Evolutionary conservation across 2,888 invertebrate species (phyloP), one percentile per base, ranked within the genome.

Genomic region (Lepidochrysops patricia): DNA sequence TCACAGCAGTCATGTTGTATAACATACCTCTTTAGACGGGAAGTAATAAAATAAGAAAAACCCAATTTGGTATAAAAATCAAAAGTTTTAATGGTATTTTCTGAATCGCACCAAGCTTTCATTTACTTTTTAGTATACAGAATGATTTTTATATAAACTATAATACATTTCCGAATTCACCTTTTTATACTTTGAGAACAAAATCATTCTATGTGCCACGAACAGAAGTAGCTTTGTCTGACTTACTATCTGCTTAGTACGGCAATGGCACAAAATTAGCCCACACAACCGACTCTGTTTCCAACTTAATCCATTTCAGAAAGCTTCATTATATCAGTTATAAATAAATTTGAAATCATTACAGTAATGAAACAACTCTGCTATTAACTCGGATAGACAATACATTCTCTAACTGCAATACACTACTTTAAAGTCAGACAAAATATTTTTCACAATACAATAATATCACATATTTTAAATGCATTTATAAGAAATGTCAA

Each of bases 51-150:
- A 68, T 68, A 82, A 73, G 74, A 82, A 83, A 84, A 82, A 80
- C 75, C 80, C 75, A 64, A 76, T 71, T 86, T 89, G 88, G 88
- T 89, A 89, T 89, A 89, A 89, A 89, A 89, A 89, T 89, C 88
- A 89, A 89, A 89, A 89, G 88, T 88, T 89, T 89, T 89, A 89
- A 89, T 89, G 88, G 88, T 88, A 87, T 88, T 88, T 88, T 87
- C 88, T 85, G 87, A 87, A 88, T 89, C 88, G 88, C 88, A 89
- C 88, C 88, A 88, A 89, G 88, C 88, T 86, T 88, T 84, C 87
- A 86, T 86, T 85, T 86, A 88, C 83, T 88, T 88, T n/a, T 88
- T 86, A 88, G 86, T 89, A 88, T 86, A 88, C 88, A 87, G 87
- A 84, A 82, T 84, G 83, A 82, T 85, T 81, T 84, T 86, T 85